Percentiles rank a stretch among this genome's conserved stretches.
phyloP scores from a whole-genome alignment of 1,140 invertebrate species.

The Tetranychus urticae region DNA sequence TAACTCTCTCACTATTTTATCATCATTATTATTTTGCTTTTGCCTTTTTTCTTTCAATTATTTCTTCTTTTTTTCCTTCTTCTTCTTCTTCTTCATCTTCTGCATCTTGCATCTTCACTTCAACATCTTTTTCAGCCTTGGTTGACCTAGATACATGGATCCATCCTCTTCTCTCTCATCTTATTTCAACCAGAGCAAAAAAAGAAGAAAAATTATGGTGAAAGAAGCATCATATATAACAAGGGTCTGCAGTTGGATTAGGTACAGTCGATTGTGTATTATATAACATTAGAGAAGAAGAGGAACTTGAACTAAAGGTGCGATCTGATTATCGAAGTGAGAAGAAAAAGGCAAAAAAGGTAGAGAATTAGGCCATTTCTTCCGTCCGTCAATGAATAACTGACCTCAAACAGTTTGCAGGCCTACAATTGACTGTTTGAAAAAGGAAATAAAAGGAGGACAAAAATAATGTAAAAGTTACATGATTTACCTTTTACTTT shows the following conservation, averaged over 20 bases:
- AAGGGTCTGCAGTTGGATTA: neutral
- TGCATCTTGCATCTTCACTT: neutral
- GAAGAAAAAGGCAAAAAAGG: neutral
- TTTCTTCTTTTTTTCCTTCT: neutral
- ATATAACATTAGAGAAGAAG: neutral
- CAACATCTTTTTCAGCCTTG: neutral
- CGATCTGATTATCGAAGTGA: neutral
- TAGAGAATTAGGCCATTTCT: neutral
- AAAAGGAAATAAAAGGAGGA: too few relatives aligned
- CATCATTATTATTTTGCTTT: neutral
- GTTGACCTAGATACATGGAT: neutral
- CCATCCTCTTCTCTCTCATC: too few relatives aligned
- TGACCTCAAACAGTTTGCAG: too few relatives aligned
- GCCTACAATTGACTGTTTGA: too few relatives aligned
- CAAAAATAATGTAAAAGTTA: too few relatives aligned
- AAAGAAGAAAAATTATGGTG: neutral
- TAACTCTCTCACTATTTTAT: neutral
- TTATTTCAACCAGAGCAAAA: neutral
- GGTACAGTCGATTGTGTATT: neutral
- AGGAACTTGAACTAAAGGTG: neutral
- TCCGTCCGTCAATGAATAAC: too few relatives aligned
- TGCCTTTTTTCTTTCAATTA: neutral
- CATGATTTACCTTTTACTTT: too few relatives aligned
- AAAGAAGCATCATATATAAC: neutral
- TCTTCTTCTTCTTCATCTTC: neutral